Percentiles rank a stretch among this genome's conserved stretches.
Conservation (phyloP, 2,113 vertebrate genomes). For the Psephotus haematonotus region DNA sequence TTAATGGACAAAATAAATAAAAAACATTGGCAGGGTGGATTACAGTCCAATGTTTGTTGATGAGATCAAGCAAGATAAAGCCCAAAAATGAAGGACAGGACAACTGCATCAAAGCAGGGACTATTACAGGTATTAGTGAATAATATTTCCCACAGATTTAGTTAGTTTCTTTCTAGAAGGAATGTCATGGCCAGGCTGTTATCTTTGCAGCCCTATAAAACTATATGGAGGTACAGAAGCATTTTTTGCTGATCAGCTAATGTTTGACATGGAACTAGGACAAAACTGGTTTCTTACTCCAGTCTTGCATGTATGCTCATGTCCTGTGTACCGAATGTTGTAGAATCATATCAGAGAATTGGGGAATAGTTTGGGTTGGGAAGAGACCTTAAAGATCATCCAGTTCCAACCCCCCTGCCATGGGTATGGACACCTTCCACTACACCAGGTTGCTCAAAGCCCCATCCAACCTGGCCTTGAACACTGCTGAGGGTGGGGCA, state of each 20-base stretch:
- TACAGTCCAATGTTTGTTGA: background rate
- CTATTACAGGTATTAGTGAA: background rate
- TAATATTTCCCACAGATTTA: background rate
- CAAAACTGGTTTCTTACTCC: background rate
- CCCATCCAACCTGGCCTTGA: background rate
- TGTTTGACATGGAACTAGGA: background rate
- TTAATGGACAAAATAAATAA: background rate
- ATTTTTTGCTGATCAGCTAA: background rate
- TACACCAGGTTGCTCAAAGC: background rate
- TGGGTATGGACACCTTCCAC: background rate
- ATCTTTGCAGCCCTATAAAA: background rate
- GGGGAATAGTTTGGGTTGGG: background rate
- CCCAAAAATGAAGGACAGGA: accelerated
- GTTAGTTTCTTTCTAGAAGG: background rate
- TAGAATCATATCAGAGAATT: background rate
- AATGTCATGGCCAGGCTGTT: background rate
- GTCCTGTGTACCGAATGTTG: accelerated
- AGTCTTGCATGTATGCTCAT: accelerated
- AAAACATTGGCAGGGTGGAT: accelerated
- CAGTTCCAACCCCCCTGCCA: background rate
- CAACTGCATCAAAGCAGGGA: background rate
- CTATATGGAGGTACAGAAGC: accelerated
- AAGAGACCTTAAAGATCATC: background rate
- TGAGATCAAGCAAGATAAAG: background rate
- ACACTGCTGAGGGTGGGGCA: background rate